Conservation (phyloP, 2,113 vertebrate genomes). For the Mobula hypostoma region DNA sequence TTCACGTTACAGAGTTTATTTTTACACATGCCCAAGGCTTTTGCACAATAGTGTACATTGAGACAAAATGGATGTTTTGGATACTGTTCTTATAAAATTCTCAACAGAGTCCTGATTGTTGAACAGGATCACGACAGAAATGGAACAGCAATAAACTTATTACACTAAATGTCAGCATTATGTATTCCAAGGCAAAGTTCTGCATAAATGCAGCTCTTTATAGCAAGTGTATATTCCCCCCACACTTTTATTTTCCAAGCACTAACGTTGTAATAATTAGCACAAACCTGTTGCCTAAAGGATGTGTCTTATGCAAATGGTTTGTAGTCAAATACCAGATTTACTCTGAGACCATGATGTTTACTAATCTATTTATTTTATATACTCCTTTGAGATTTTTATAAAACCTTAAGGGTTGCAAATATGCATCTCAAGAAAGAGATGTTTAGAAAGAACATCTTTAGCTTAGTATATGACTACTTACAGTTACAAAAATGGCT, state of each 20-base stretch:
- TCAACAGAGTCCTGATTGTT: no score
- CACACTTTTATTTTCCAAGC: background rate
- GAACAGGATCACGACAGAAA: background rate
- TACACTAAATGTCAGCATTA: background rate
- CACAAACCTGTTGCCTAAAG: background rate
- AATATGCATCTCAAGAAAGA: background rate
- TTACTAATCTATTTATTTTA: background rate
- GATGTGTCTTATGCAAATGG: background rate
- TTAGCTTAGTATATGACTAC: background rate
- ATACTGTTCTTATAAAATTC: background rate
- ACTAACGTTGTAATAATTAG: background rate
- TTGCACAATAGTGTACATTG: no score
- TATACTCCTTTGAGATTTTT: background rate
- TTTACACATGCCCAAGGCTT: no score
- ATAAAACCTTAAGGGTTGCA: background rate
- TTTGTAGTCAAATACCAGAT: background rate
- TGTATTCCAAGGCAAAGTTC: background rate
- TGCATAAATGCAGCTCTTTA: background rate
- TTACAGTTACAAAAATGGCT: background rate
- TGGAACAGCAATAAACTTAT: background rate
- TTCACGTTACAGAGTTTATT: no score
- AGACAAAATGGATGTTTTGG: background rate
- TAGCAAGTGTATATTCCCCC: background rate
- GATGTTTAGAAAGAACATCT: background rate
- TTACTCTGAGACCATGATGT: background rate